Base-by-base conservation (phyloP, 2,888 invertebrate species). In the Frankliniella intonsa region DNA sequence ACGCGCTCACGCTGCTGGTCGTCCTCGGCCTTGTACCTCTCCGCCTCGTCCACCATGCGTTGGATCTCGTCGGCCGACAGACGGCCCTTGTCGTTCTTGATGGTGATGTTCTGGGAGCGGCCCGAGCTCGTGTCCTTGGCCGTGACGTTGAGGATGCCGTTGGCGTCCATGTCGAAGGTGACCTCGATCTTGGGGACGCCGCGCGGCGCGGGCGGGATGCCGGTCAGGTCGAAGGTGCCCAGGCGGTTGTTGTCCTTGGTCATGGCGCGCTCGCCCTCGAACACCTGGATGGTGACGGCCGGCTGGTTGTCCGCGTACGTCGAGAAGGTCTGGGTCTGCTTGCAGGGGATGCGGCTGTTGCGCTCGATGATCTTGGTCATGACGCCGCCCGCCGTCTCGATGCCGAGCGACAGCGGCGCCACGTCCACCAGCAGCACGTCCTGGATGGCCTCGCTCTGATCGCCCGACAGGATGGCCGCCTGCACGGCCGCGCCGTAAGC, bases 261-360 rank as follows among this genome's bases (percentile, higher is more conserved):
- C 94, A 96, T 93, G 38, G 94, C 93, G 80, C 95, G 89, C 87
- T 94, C 94, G 51, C 94, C 94, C 87, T 95, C 95, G 86, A 92
- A 95, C 9, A 95, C 93, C 89, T 94, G 94, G 85, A 97, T 95
- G 55, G 94, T 93, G 0, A 97, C 96, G 65, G 94, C 95, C 49
- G 94, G 94, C 87, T 98, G 97, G 86, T 97, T 97, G 88, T 97
- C 97, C 25, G 95, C 90, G 87, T 97, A 97, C 0, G 97, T 97
- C 8, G 96, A 95, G 87, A 97, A 97, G 0, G 91, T 93, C 84
- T 91, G 91, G 0, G 89, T 86, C 84, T 90, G 90, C 84, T 90
- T 90, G 87, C 89, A 89, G 5, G 90, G 90, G 83, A 90, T 90
- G 79, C 88, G 87, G 11, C 89, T 86, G 84, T 90, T 90, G 85